Evolutionary conservation across 2,113 vertebrate species (phyloP), one percentile per base, ranked within the genome.

Genomic region (Tetrao urogallus): DNA sequence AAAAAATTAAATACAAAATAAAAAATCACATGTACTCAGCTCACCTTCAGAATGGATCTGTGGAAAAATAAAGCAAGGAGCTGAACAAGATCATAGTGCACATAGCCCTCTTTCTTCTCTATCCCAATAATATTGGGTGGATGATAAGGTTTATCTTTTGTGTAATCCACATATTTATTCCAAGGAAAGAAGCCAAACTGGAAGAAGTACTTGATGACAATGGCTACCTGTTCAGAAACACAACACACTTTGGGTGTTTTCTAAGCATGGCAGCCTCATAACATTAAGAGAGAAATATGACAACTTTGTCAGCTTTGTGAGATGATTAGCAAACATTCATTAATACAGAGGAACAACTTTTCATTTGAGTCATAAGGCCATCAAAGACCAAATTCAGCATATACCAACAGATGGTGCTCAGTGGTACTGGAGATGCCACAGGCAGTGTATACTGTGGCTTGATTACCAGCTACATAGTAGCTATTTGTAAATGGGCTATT

Each of bases 151-250:
- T 98, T 99, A 63, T 98, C 98, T 93, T 97, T 98, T 25, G 97
- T 56, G 8, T 98, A 17, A 11, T 97, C 97, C 94, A 98, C 90
- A 8, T 97, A 83, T 92, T 98, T 97, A 96, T 99, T 99, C 97
- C 99, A 99, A 71, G 99, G 98, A 92, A 99, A 99, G 96, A 99
- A 99, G 73, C 99, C 98, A 94, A 99, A 99, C 96, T 99, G 99
- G 97, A 99, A 99, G 96, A 99, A 99, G 97, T 99, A 99, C 86
- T 99, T 99, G 96, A 99, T 97, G 92, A 99, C 98, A 42, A 99
- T 99, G 65, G 99, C 98, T 92, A 99, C 98, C 99, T 99, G 90
- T 54, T 92, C 3, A 20, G 50, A 88, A 93, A 93, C 32, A 76
- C 52, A 94, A 77, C 38, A 88, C 17, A 70, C 65, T 47, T 92